phyloP scores from a whole-genome alignment of 2,797 vertebrate genomes.

The Pangasius macronema region DNA sequence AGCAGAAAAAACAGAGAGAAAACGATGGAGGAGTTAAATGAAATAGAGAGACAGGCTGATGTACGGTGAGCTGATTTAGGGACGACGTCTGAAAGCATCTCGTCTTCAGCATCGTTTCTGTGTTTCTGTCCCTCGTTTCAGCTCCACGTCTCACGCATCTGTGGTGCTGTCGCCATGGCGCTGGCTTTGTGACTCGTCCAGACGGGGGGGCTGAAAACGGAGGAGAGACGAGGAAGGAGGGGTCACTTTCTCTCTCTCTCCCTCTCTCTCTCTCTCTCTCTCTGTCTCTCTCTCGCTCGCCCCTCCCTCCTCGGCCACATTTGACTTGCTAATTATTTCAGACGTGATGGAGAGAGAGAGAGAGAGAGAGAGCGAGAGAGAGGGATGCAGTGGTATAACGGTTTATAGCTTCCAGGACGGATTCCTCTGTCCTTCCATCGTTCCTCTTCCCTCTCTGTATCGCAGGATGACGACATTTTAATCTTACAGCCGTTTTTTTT shows the following conservation, averaged over 20 bases:
- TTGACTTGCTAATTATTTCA: slow-evolving; percentile 81
- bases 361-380: slow-evolving; percentile 71
- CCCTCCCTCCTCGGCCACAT: slow-evolving; percentile 69
- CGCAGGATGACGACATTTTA: slow-evolving; percentile 59
- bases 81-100: background rate
- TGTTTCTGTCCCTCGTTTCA: background rate
- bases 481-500: slow-evolving; percentile 42
- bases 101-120: background rate
- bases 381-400: slow-evolving; percentile 41
- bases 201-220: slow-evolving; percentile 57
- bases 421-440: slow-evolving; percentile 2
- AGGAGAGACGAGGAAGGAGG: slow-evolving; percentile 68
- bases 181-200: slow-evolving; percentile 40
- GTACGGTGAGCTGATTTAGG: background rate
- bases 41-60: background rate
- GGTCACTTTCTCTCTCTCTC: slow-evolving; percentile 69
- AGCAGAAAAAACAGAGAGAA: background rate
- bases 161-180: slow-evolving; percentile 26
- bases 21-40: background rate
- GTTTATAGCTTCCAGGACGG: slow-evolving; percentile 29
- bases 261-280: slow-evolving; percentile 69
- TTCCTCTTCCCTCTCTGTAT: background rate
- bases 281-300: slow-evolving; percentile 70
- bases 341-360: slow-evolving; percentile 70
- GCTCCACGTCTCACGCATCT: slow-evolving; percentile 12